Conservation (phyloP, 2,888 invertebrate species). For the Bimastos eiseni region DNA sequence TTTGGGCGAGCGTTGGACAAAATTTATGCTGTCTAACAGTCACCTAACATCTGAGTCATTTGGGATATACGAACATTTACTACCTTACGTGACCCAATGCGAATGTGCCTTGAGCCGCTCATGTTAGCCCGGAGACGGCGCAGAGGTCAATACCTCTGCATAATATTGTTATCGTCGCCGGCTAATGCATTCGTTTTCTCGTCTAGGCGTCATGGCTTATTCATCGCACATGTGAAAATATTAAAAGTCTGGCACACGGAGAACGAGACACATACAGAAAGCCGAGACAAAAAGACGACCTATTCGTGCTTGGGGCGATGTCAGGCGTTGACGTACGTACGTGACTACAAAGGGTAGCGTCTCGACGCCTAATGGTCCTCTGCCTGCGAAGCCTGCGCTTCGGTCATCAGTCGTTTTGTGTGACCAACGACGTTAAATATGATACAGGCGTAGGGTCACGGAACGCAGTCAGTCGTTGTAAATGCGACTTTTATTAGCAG, state of each 20-base stretch:
- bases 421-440: not conserved
- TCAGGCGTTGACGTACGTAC: not conserved
- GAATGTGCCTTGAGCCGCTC: not conserved
- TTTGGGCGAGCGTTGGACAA: no score
- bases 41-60: no score
- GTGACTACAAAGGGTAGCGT: not conserved
- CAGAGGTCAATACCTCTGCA: not conserved
- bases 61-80: no score
- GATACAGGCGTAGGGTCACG: not conserved
- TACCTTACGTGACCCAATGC: not conserved
- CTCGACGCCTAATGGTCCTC: not conserved
- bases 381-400: not conserved
- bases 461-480: not conserved
- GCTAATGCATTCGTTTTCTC: not conserved
- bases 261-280: not conserved
- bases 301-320: not conserved
- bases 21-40: no score
- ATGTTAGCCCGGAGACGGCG: not conserved
- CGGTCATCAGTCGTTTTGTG: not conserved
- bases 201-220: not conserved
- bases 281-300: not conserved
- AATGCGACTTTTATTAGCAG: not conserved
- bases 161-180: not conserved
- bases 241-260: slow-evolving; percentile 3
- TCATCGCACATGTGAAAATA: not conserved